Evolutionary conservation across 2,113 vertebrate species (phyloP), one percentile per base, ranked within the genome.

Genomic region (Sterrhoptilus dennistouni): DNA sequence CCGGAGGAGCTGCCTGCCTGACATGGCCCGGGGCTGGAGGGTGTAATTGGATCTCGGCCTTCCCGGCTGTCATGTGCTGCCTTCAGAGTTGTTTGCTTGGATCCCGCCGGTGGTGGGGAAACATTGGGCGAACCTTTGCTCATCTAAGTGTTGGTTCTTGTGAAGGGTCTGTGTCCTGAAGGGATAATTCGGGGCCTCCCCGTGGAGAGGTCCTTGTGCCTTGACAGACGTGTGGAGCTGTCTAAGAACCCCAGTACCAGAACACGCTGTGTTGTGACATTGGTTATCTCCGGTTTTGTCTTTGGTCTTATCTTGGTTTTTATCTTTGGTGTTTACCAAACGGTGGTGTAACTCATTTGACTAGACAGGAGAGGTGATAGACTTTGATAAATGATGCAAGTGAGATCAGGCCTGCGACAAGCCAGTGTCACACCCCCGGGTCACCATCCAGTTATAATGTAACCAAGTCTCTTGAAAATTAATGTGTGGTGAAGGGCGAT

Each of bases 101-200:
- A 49, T 89, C 35, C 52, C 23, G 25, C 61, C 42, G 75, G 38
- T 14, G 2, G 38, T 54, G 81, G 56, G 45, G 17, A 54, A 42
- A 22, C 49, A 6, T 1, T 0, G 5, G 35, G 17, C 1, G 2
- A 87, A 50, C 63, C 53, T 49, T 63, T 22, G 33, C n/a, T 4
- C 1, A 0, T 50, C 23, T 25, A 1, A 0, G 2, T 57, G 22
- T 10, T 80, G 22, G 44, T 12, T 57, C 44, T 21, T 20, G 29
- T 6, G 36, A 17, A 22, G 28, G 47, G 19, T 42, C 44, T 47
- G 19, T 54, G 8, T 50, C 1, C 4, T 28, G 10, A 44, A n/a
- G n/a, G 33, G 53, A 36, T 70, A 1, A 57, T 70, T 1, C 14
- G 12, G 24, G 17, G 25, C 49, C 61, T 64, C 42, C 3, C 24